These are phyloP conservation scores for Cheilosia vernalis DNA, from an alignment of 2,888 invertebrate species.

Conservation along the genomic window DNA sequence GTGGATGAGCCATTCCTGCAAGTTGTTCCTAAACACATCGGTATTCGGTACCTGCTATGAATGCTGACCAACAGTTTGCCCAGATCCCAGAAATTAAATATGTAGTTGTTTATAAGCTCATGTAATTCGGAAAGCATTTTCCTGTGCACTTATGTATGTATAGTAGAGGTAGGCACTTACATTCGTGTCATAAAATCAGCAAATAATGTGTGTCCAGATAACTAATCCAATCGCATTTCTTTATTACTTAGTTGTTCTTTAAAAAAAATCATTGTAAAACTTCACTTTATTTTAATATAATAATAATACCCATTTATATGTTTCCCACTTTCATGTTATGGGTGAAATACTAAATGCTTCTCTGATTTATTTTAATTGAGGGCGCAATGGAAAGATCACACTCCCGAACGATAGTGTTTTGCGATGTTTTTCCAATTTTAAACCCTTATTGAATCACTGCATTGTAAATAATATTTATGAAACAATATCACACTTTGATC, in stretches of 20 bases:
- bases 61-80: slow-evolving; percentile 12
- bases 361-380: slow-evolving; percentile 1
- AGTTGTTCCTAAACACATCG: slow-evolving; percentile 18
- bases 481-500: background rate
- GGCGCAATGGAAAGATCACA: slow-evolving; percentile 8
- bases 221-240: slow-evolving; percentile 17
- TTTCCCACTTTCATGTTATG: slow-evolving; percentile 11
- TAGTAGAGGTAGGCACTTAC: background rate
- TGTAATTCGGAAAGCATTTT: background rate
- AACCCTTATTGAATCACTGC: background rate
- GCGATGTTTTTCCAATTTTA: background rate
- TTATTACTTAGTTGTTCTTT: background rate
- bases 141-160: too few relatives aligned
- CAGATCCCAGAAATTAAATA: background rate
- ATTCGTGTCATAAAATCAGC: background rate
- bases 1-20: slow-evolving; percentile 44
- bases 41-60: background rate
- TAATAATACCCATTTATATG: too few relatives aligned
- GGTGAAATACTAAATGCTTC: background rate
- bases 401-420: slow-evolving; percentile 23
- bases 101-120: background rate
- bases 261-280: background rate
- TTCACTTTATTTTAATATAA: slow-evolving; percentile 4
- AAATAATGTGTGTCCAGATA: background rate
- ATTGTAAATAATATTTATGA: background rate